Evolutionary conservation across 2,113 vertebrate genomes (phyloP).

Genomic region (Ailuropoda melanoleuca): DNA sequence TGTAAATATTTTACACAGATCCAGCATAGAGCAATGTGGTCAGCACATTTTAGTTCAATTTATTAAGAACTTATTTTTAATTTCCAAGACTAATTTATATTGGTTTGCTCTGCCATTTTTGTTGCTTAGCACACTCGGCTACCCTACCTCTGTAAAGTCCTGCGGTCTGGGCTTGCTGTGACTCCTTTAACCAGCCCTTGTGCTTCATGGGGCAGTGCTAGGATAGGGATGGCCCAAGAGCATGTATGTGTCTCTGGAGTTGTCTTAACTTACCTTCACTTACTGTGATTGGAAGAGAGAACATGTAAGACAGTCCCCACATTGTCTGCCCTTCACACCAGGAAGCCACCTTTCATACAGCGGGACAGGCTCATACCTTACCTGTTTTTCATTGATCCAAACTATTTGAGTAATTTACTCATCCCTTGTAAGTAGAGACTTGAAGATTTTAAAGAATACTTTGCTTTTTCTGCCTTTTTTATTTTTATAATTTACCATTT

Average conservation of each 20-base stretch:
- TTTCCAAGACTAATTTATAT: not conserved
- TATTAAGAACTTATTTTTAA: not conserved
- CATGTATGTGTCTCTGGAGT: rapidly evolving
- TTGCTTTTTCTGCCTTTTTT: not conserved
- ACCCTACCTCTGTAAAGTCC: too few species aligned
- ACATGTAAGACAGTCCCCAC: not conserved
- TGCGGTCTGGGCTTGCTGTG: not conserved
- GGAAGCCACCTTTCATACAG: not conserved
- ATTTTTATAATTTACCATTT: not conserved
- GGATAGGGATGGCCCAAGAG: not conserved
- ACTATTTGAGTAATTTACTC: not conserved
- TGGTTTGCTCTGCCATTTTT: not conserved
- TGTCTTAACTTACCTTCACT: not conserved
- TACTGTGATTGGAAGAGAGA: not conserved
- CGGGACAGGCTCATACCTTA: rapidly evolving
- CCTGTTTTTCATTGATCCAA: not conserved
- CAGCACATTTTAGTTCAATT: not conserved
- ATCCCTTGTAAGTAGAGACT: not conserved
- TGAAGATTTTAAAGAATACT: not conserved
- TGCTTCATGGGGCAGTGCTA: not conserved
- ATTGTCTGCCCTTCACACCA: not conserved
- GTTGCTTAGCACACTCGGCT: not conserved
- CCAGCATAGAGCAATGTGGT: not conserved
- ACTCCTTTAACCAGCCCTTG: not conserved
- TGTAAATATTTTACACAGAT: not conserved